Evolutionary conservation across 2,888 invertebrate species (phyloP), one percentile per base, ranked within the genome.

Genomic region (Andrena fulva): DNA sequence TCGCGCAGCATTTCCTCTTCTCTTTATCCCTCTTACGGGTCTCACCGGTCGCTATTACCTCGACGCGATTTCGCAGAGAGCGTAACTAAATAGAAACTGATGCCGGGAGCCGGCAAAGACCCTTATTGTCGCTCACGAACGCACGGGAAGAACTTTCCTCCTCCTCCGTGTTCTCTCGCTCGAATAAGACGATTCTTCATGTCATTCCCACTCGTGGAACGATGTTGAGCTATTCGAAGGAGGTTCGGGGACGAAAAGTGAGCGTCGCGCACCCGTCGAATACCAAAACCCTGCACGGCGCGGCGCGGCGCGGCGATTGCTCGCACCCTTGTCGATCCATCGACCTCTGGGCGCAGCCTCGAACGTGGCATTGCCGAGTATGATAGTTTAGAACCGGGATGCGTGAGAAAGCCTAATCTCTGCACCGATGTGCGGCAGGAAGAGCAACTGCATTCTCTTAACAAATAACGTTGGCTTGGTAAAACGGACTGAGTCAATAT

Each of bases 121-220:
- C 90, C 90, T 90, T 91, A 90, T 91, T 88, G 91, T 91, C 90
- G 90, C 88, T 86, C 82, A 84, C 84, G 87, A 88, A 90, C 90
- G 91, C 87, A 87, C 87, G 89, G 79, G 87, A 85, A 82, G 87
- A 91, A 89, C 86, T 90, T 91, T 90, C 87, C 87, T 80, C 88
- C 81, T 75, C 84, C 87, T 83, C 84, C 87, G 82, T 85, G 88
- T 89, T 87, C 86, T 82, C 80, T 86, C 81, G 80, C 85, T 85
- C 88, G 90, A 91, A 90, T 91, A 91, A 91, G 92, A 90, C 92
- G 91, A 92, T 91, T 91, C 92, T 92, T 91, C 90, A 88, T 89
- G 91, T 91, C 90, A 88, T 88, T 88, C 90, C 81, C 85, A 84
- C 82, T 84, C 80, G 84, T 77, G 86, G 75, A 85, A 82, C 80